Evolutionary conservation across 2,113 vertebrate species (phyloP).

Genomic region (Lichenostomus cassidix): DNA sequence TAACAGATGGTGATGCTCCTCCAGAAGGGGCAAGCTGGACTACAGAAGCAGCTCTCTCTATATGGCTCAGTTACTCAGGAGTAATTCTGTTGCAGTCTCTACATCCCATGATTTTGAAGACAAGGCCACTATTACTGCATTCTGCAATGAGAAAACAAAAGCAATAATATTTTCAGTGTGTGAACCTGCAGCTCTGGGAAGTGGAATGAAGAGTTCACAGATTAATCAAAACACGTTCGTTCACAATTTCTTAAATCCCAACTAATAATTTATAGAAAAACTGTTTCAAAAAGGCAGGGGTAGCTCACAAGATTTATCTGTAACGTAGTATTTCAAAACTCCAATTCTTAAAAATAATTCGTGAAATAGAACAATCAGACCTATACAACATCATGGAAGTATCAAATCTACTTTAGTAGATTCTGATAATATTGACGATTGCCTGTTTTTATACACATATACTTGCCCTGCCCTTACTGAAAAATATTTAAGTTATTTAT

Average conservation of each 20-base stretch:
- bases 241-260: background rate
- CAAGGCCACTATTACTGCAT: slow-evolving; percentile 99
- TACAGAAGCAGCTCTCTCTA: slow-evolving; percentile 74
- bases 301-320: background rate
- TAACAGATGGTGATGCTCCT: slow-evolving; percentile 82
- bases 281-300: background rate
- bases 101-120: slow-evolving; percentile 99
- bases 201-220: background rate
- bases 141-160: slow-evolving; percentile 78
- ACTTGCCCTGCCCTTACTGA: background rate
- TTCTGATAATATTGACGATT: background rate
- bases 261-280: background rate
- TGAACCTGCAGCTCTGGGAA: background rate
- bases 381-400: background rate
- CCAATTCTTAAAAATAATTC: background rate
- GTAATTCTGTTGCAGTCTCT: slow-evolving; percentile 97
- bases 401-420: background rate
- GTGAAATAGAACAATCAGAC: background rate
- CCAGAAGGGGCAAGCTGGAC: slow-evolving; percentile 76
- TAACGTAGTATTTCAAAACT: background rate
- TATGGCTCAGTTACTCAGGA: slow-evolving; percentile 93
- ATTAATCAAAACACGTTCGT: background rate
- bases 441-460: background rate
- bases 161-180: background rate
- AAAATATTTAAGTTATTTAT: background rate